Evolutionary conservation across 1,140 invertebrate genomes (phyloP).

Genomic region (Condylostylus longicornis): DNA sequence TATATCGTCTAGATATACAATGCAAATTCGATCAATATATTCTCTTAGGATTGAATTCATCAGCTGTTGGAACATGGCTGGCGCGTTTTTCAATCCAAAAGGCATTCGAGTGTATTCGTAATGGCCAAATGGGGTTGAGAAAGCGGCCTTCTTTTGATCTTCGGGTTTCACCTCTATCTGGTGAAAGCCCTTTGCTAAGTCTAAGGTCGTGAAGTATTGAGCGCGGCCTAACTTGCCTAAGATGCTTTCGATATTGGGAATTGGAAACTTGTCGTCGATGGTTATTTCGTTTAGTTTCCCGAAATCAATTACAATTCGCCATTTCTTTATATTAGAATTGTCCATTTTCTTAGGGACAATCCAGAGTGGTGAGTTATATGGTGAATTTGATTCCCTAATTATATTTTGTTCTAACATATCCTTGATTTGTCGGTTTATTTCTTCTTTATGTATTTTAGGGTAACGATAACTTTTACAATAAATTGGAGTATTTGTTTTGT

Average conservation of each 20-base stretch:
- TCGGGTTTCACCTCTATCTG: slow-evolving; percentile 10
- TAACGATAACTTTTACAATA: slow-evolving; percentile 19
- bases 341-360: slow-evolving; percentile 18
- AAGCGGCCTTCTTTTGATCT: slow-evolving; percentile 11
- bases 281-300: slow-evolving; percentile 18
- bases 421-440: slow-evolving; percentile 16
- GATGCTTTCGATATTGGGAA: slow-evolving; percentile 12
- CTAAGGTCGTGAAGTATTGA: slow-evolving; percentile 11
- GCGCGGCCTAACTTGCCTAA: slow-evolving; percentile 9
- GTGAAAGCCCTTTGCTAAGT: slow-evolving; percentile 32
- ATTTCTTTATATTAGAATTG: slow-evolving; percentile 10
- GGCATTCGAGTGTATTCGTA: slow-evolving; percentile 20
- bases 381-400: slow-evolving; percentile 12
- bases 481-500: slow-evolving; percentile 10
- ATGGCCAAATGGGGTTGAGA: slow-evolving; percentile 8
- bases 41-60: slow-evolving; percentile 28
- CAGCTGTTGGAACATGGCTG: slow-evolving; percentile 31
- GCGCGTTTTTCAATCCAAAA: slow-evolving; percentile 31
- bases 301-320: slow-evolving; percentile 28
- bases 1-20: slow-evolving; percentile 28
- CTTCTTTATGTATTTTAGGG: slow-evolving; percentile 18
- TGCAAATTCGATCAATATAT: slow-evolving; percentile 15
- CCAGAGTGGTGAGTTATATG: slow-evolving; percentile 14
- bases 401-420: slow-evolving; percentile 20
- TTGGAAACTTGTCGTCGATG: slow-evolving; percentile 10